A percentile compares a stretch with the other conserved stretches of the same genome.
Evolutionary conservation across 2,113 vertebrate species (phyloP).

Genomic region (Leucopsar rothschildi): DNA sequence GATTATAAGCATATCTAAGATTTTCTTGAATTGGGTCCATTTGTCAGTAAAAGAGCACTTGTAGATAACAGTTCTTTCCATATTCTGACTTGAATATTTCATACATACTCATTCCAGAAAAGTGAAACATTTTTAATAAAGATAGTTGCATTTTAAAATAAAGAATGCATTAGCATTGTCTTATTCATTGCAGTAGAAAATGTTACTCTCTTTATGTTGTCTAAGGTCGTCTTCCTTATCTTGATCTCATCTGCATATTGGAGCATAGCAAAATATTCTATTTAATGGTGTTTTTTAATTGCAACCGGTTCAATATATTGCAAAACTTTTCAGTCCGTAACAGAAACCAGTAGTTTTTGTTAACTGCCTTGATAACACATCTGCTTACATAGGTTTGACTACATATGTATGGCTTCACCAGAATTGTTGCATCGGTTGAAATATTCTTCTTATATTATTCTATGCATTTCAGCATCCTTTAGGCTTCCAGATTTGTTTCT

Average conservation of each 20-base stretch:
- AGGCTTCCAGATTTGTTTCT: neutral
- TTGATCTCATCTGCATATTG: neutral
- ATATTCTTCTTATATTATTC: neutral
- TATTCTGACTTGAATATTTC: slow-evolving; percentile 1
- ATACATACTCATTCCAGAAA: neutral
- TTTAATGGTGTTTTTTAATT: neutral
- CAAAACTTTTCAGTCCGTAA: neutral
- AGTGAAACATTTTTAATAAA: neutral
- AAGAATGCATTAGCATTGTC: neutral
- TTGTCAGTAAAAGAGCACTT: neutral
- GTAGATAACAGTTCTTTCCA: neutral
- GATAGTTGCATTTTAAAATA: slow-evolving; percentile 1
- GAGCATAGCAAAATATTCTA: neutral
- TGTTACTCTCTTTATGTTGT: neutral
- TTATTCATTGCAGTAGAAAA: slow-evolving; percentile 16
- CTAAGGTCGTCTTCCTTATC: neutral
- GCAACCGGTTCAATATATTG: neutral
- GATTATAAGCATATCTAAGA: neutral
- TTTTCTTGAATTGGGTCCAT: neutral
- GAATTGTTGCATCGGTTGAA: neutral
- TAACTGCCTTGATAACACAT: neutral
- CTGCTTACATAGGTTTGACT: neutral
- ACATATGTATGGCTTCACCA: neutral
- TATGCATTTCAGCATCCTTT: neutral
- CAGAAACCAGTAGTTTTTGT: neutral